Evolutionary conservation across 2,888 invertebrate genomes (phyloP), one percentile per base, ranked within the genome.

Genomic region (Oscheius sp.): DNA sequence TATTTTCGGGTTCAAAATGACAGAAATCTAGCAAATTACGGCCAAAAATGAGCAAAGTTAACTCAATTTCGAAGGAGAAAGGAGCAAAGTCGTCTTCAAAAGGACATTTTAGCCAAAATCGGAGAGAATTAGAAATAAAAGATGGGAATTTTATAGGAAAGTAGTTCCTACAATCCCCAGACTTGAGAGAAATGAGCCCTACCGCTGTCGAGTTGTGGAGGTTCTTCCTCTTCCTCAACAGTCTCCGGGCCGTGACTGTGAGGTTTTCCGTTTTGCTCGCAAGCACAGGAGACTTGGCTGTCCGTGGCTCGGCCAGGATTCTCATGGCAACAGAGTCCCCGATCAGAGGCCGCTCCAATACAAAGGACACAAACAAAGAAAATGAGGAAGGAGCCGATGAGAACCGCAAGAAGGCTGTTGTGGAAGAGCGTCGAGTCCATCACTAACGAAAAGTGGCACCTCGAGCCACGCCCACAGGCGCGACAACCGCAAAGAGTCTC

Each of bases 391-490:
- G 80, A 81, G 58, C 84, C 83, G 69, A 81, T 75, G 31, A 85
- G 77, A 5, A 83, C 73, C 15, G 73, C 81, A 20, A 85, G 75
- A 2, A 85, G 71, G 42, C 78, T 74, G 64, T 83, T 81, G 70
- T 82, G 82, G 74, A 82, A 84, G 55, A 83, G 50, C 37, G 75
- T 82, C 45, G 84, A 84, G 75, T 84, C 84, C 77, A 84, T 82
- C 72, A 68, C 65, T 37, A 48, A 31, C 23, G 33, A 29, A 42
- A 42, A 55, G 34, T 34, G 33, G 55, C 34, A 8, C 55, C 55
- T 31, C 55, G 6, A 15, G 27, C 42, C 23, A 25, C 61, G 23
- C 61, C 45, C 61, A 42, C 61, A n/a, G 61, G 27, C 45, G 61
- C 61, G 61, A 61, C 61, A 61, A 61, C 45, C 42, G 42, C 58